Conservation (phyloP, 2,888 invertebrate species). For the Incurvaria masculella region DNA sequence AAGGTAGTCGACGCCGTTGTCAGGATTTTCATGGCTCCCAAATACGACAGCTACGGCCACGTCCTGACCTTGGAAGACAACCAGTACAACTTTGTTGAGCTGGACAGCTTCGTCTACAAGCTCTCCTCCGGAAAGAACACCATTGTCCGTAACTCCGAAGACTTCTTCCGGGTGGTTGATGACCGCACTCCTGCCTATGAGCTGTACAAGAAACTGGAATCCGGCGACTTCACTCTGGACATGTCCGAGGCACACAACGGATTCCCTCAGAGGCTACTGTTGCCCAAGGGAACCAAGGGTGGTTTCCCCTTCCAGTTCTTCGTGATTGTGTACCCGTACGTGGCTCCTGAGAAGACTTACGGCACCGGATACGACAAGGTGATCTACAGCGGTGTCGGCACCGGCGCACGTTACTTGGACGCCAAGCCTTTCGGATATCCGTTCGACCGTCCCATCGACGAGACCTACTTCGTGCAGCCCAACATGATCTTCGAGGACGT, state of each 20-base stretch:
- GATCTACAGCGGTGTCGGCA: constrained; percentile 2
- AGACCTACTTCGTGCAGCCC: constrained; percentile 45
- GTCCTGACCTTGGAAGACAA: constrained; percentile 50
- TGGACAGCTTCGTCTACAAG: constrained; percentile 59
- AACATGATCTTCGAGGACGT: constrained; percentile 62
- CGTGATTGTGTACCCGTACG: constrained; percentile 58
- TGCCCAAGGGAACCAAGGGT: constrained; percentile 67
- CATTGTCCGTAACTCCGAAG: constrained; percentile 61
- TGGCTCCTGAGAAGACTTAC: constrained; percentile 32
- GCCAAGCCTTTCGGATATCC: constrained; percentile 57
- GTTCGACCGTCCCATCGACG: constrained; percentile 50
- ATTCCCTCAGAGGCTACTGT: constrained; percentile 64
- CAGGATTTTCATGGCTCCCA: constrained; percentile 68
- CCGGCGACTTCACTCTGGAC: constrained; percentile 49
- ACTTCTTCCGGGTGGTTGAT: constrained; percentile 59
- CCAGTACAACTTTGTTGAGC: constrained; percentile 58
- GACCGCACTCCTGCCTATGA: constrained; percentile 61
- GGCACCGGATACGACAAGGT: constrained; percentile 27
- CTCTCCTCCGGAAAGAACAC: constrained; percentile 62
- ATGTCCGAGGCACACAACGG: constrained; percentile 54
- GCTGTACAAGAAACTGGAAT: constrained; percentile 55
- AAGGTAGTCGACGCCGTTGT: constrained; percentile 55
- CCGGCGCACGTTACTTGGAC: constrained; percentile 25
- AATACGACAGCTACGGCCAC: constrained; percentile 58
- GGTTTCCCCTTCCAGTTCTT: constrained; percentile 66